These are phyloP conservation scores for Hippopotamus amphibius DNA, from an alignment of 2,113 vertebrate genomes.

Conservation along the genomic window DNA sequence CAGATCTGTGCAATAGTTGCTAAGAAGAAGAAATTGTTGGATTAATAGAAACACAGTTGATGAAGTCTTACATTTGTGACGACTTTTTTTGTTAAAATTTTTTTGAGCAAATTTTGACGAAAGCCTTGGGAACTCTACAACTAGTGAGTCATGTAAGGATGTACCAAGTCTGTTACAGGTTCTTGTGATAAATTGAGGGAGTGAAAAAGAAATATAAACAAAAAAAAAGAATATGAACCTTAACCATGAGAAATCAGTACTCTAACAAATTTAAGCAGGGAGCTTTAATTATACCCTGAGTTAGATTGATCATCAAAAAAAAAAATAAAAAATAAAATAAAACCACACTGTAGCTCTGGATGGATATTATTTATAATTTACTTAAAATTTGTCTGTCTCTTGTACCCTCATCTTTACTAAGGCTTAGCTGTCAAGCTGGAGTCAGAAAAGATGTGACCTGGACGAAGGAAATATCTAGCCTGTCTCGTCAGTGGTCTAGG, in stretches of 20 bases:
- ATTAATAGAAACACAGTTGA: background rate
- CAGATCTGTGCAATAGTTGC: background rate
- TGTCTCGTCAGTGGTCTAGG: background rate
- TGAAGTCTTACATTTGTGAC: background rate
- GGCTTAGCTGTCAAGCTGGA: background rate
- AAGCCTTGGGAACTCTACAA: background rate
- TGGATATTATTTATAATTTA: background rate
- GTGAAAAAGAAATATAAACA: background rate
- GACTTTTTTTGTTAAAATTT: background rate
- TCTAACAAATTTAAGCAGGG: background rate
- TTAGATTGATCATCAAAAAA: background rate
- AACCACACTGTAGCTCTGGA: background rate
- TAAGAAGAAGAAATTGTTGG: background rate
- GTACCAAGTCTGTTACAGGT: background rate
- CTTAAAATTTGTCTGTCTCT: background rate
- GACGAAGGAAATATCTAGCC: background rate
- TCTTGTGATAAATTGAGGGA: background rate
- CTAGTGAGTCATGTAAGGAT: background rate
- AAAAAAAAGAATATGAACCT: background rate
- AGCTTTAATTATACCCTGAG: background rate
- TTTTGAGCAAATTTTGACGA: constrained; percentile 21
- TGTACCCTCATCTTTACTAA: background rate
- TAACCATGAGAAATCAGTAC: background rate
- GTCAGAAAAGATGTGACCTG: background rate
- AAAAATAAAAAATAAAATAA: background rate